Conservation (phyloP, 2,113 vertebrate species). For the Mirza zaza region DNA sequence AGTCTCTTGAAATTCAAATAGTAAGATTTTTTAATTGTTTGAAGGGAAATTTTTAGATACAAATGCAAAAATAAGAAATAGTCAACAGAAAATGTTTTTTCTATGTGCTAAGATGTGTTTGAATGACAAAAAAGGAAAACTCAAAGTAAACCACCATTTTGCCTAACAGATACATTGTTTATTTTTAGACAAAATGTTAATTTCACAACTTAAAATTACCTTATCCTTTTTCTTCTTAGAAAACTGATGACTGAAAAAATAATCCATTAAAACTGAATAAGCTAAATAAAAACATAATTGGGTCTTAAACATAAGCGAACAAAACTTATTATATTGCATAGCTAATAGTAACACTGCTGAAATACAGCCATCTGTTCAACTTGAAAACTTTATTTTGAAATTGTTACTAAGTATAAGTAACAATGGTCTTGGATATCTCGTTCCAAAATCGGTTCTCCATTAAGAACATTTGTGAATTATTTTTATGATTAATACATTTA, state of each 20-base stretch:
- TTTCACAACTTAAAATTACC: constrained; percentile 50
- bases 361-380: constrained; percentile 60
- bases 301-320: constrained; percentile 49
- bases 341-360: constrained; percentile 50
- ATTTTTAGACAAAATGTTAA: constrained; percentile 40
- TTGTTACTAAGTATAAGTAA: constrained; percentile 45
- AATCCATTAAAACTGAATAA: constrained; percentile 44
- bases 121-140: constrained; percentile 10
- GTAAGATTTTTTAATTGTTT: not conserved
- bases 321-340: constrained; percentile 48
- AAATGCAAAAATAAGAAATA: constrained; percentile 29
- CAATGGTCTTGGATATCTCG: constrained; percentile 10
- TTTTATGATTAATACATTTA: constrained; percentile 28
- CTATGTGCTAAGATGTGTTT: constrained; percentile 14
- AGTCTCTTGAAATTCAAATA: not conserved
- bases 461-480: constrained; percentile 42
- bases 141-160: constrained; percentile 36
- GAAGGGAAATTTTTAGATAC: not conserved
- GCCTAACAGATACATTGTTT: not conserved
- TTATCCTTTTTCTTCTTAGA: constrained; percentile 19
- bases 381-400: constrained; percentile 54
- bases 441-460: constrained; percentile 39
- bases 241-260: constrained; percentile 9
- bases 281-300: constrained; percentile 65
- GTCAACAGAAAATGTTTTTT: constrained; percentile 33